phyloP scores from a whole-genome alignment of 2,113 vertebrate species.

The Orientallactaga bullata region DNA sequence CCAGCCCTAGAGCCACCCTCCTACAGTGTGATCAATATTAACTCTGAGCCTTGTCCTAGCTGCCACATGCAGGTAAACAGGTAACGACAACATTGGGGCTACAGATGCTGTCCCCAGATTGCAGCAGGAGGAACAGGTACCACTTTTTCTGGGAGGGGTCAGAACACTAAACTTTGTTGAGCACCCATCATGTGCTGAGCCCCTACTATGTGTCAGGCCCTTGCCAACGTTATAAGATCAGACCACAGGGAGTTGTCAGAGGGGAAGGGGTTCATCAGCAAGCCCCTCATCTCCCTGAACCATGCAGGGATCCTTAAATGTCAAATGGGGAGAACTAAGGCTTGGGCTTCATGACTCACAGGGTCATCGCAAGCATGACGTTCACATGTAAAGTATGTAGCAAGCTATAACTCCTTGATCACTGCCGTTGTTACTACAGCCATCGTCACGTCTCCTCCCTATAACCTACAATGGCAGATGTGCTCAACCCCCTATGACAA shows the following conservation, averaged over 20 bases:
- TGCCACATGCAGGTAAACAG: not conserved
- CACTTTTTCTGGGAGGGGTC: not conserved
- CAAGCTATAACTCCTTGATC: not conserved
- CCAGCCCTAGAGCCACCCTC: not conserved
- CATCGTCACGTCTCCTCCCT: not conserved
- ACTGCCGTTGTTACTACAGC: rapidly evolving
- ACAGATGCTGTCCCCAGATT: not conserved
- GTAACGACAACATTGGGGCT: not conserved
- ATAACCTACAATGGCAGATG: not conserved
- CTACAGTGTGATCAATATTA: too few relatives aligned
- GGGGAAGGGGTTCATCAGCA: not conserved
- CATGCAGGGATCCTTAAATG: not conserved
- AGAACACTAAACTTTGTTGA: not conserved
- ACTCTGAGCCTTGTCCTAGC: not conserved
- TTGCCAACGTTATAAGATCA: not conserved
- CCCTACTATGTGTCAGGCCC: not conserved
- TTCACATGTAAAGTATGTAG: not conserved
- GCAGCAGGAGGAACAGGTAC: not conserved
- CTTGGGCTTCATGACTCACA: not conserved
- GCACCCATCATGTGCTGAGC: not conserved
- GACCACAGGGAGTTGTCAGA: rapidly evolving
- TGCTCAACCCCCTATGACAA: too few relatives aligned
- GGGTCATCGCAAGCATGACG: not conserved
- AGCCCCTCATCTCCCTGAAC: not conserved
- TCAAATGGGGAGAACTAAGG: not conserved